Conservation (phyloP, 53 echinoderm and acorn worm species). For the Echinarachnius parma region DNA sequence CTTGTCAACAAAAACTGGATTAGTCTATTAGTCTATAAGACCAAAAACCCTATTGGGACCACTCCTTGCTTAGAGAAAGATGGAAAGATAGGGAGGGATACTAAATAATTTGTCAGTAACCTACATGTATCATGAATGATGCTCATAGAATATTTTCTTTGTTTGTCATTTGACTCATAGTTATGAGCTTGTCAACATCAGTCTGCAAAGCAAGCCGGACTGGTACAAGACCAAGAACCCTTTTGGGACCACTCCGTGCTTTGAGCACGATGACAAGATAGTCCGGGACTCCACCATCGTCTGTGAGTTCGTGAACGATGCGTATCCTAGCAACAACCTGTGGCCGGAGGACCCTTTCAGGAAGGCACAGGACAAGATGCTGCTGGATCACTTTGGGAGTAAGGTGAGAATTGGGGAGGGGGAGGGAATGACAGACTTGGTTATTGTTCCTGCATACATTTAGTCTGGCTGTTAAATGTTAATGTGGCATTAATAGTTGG, state of each 20-base stretch:
- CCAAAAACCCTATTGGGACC: too few relatives aligned
- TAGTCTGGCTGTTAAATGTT: too few relatives aligned
- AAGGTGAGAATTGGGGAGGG: slow-evolving; percentile 49
- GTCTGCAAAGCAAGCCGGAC: slow-evolving; percentile 60
- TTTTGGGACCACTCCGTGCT: slow-evolving; percentile 60
- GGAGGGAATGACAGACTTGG: neutral
- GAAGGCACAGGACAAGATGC: slow-evolving; percentile 67
- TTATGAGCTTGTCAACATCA: slow-evolving; percentile 66
- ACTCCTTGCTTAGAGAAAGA: too few relatives aligned
- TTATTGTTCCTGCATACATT: too few relatives aligned
- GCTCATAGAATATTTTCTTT: too few relatives aligned
- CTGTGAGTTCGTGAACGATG: slow-evolving; percentile 63
- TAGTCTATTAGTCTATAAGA: too few relatives aligned
- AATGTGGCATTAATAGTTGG: too few relatives aligned
- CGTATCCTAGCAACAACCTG: slow-evolving; percentile 43
- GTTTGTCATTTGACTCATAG: too few relatives aligned
- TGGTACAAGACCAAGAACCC: slow-evolving; percentile 78
- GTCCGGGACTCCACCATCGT: slow-evolving; percentile 69
- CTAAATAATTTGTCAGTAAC: too few relatives aligned
- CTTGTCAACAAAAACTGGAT: too few relatives aligned
- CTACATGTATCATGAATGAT: too few relatives aligned
- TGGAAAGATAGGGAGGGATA: too few relatives aligned
- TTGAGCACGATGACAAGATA: slow-evolving; percentile 63
- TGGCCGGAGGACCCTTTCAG: slow-evolving; percentile 65
- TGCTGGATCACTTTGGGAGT: slow-evolving; percentile 61